phyloP scores from a whole-genome alignment of 1,140 invertebrate genomes.

The Dryas iulia region DNA sequence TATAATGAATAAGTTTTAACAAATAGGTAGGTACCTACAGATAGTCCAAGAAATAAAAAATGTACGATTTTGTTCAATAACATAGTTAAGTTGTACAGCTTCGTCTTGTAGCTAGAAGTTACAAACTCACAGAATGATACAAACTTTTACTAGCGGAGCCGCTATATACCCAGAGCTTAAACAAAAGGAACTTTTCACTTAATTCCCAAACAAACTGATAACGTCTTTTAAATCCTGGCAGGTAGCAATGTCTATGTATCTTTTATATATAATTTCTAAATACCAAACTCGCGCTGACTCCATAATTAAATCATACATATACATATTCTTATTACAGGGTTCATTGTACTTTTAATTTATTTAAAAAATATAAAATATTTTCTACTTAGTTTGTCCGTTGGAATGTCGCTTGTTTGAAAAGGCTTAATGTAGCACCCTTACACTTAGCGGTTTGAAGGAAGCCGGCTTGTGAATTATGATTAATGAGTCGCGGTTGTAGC shows the following conservation, averaged over 20 bases:
- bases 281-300: background rate
- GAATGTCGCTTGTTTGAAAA: background rate
- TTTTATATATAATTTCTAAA: background rate
- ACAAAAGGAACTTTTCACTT: background rate
- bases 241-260: background rate
- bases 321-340: background rate
- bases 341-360: slow-evolving; percentile 3
- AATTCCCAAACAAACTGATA: background rate
- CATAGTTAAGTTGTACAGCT: background rate
- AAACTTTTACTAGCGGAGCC: background rate
- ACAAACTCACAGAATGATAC: background rate
- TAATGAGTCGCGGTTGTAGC: slow-evolving; percentile 55
- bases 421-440: slow-evolving; percentile 16
- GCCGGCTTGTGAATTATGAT: slow-evolving; percentile 42
- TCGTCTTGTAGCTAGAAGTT: background rate
- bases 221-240: background rate
- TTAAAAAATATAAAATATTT: background rate
- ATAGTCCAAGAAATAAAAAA: background rate
- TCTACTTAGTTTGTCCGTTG: background rate
- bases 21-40: too few relatives aligned
- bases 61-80: background rate
- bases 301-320: background rate
- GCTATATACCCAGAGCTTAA: background rate
- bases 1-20: too few relatives aligned
- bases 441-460: slow-evolving; percentile 41